Evolutionary conservation across 2,113 vertebrate genomes (phyloP), one percentile per base, ranked within the genome.

Genomic region (Azemiops feae): DNA sequence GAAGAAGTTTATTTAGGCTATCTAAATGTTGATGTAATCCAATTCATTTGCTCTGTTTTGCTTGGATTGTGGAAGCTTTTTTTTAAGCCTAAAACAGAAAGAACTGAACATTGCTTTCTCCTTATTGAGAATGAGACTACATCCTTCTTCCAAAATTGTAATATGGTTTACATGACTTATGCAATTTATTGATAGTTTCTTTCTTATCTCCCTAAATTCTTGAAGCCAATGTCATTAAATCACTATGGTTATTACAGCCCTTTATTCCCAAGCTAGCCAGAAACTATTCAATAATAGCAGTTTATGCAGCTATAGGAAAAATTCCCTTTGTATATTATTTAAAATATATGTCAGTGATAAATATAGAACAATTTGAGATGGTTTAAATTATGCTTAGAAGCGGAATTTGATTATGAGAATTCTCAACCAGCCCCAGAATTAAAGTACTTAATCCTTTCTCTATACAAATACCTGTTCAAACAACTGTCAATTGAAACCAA

Each of bases 321-420:
- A 18, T 5, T 64, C 45, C 45, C 34, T 57, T 87, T 89, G 55
- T 85, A 50, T 89, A 34, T 81, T 54, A 60, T 92, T 81, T 89
- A 43, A 47, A 92, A 92, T 92, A 43, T 50, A 30, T 34, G 11
- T n/a, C 54, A 52, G 52, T 9, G 43, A 85, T 81, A 81, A 81
- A 74, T 64, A 47, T 1, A 39, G 27, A 34, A 60, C 30, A 89
- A 85, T 50, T 57, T 89, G 57, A 85, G 87, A 85, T 85, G 53
- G 34, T 81, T 89, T 89, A 81, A 81, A 25, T 89, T 64, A 45
- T 88, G 34, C 12, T 92, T 30, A 69, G 34, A 88, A 89, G 54
- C 34, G 39, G 88, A 85, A 92, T 92, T 57, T 57, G 39, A 89
- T 85, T 57, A 89, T 85, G 39, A 85, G 64, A 85, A 92, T 89